A percentile compares a stretch with the other conserved stretches of the same genome.
Evolutionary conservation across 2,797 vertebrate species (phyloP).

Genomic region (Oryzias dopingdopingensis): DNA sequence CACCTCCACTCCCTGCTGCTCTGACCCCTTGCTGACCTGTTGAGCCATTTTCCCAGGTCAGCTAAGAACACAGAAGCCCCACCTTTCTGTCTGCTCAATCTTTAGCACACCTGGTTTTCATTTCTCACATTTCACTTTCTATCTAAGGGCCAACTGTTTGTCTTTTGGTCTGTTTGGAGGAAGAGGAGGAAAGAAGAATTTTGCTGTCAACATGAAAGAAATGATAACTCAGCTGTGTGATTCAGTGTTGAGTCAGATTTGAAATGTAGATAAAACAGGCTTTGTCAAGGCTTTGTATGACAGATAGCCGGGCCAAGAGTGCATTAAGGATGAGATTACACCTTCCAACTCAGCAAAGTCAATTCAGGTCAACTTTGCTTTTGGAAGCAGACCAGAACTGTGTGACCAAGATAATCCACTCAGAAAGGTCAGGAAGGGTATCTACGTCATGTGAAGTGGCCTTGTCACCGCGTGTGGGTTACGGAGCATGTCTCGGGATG

Average conservation of each 20-base stretch:
- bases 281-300: background rate
- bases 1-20: conserved; percentile 51
- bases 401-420: conserved; percentile 23
- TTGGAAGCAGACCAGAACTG: conserved; percentile 7
- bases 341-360: background rate
- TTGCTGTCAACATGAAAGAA: conserved; percentile 20
- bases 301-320: background rate
- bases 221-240: conserved; percentile 7
- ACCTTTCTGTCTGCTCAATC: conserved; percentile 37
- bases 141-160: conserved; percentile 41
- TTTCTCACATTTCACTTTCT: conserved; percentile 76
- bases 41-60: conserved; percentile 59
- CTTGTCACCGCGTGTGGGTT: conserved; percentile 41
- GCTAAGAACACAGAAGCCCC: conserved; percentile 23
- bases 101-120: conserved; percentile 73
- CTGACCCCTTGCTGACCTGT: conserved; percentile 59
- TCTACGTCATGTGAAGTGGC: conserved; percentile 32
- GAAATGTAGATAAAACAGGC: conserved; percentile 13
- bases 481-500: conserved; percentile 56
- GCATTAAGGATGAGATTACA: background rate
- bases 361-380: conserved; percentile 7
- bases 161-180: conserved; percentile 13
- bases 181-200: conserved; percentile 10
- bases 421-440: conserved; percentile 50
- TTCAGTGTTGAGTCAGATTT: conserved; percentile 18